phyloP scores from a whole-genome alignment of 2,888 invertebrate species.

The Isoperla grammatica region DNA sequence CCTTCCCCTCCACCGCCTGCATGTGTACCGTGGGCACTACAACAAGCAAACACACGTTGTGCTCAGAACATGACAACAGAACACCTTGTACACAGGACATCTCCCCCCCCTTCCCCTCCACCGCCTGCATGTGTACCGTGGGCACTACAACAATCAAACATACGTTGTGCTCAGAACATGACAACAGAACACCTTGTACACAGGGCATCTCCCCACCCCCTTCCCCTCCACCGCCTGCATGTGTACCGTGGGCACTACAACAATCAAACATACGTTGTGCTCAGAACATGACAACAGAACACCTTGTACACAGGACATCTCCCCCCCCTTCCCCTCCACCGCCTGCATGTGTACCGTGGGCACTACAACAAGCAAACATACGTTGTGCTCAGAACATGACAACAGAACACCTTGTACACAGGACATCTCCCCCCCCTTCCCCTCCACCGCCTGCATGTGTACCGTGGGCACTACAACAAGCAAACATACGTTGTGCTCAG shows the following conservation, averaged over 20 bases:
- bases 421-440: slow-evolving; percentile 78
- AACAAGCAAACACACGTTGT: slow-evolving; percentile 38
- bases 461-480: slow-evolving; percentile 62
- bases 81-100: slow-evolving; percentile 88
- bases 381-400: too few relatives aligned
- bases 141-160: slow-evolving; percentile 53
- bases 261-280: slow-evolving; percentile 35
- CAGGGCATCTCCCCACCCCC: slow-evolving; percentile 80
- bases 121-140: slow-evolving; percentile 77
- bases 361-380: slow-evolving; percentile 49
- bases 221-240: slow-evolving; percentile 84
- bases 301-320: slow-evolving; percentile 89
- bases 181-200: slow-evolving; percentile 91
- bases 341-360: slow-evolving; percentile 78
- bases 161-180: background rate
- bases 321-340: slow-evolving; percentile 81
- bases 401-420: slow-evolving; percentile 92
- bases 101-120: slow-evolving; percentile 81
- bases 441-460: slow-evolving; percentile 82
- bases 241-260: slow-evolving; percentile 68
- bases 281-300: too few relatives aligned
- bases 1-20: slow-evolving; percentile 82
- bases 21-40: slow-evolving; percentile 72
- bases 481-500: slow-evolving; percentile 27
- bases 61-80: too few relatives aligned